These are phyloP conservation scores for Phaethornis superciliosus DNA, from an alignment of 2,113 vertebrate species.

Conservation along the genomic window DNA sequence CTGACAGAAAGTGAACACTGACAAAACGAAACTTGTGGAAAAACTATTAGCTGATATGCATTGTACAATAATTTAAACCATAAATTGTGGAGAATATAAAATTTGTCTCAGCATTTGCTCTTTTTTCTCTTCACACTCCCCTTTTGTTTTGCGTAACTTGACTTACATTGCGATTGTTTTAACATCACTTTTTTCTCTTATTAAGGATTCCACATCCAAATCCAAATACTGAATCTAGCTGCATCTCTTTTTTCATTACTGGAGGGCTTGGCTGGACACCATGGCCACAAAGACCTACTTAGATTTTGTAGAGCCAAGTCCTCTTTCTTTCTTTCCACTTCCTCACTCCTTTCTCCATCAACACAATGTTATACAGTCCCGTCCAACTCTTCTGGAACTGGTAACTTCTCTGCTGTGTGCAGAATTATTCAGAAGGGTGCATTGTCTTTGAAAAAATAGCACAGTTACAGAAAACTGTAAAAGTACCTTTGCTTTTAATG, in stretches of 20 bases:
- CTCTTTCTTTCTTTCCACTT: background rate
- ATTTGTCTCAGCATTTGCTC: background rate
- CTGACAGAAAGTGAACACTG: slow-evolving; percentile 12
- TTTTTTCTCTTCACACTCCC: background rate
- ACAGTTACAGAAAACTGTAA: background rate
- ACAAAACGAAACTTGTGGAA: background rate
- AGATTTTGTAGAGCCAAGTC: background rate
- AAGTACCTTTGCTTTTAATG: background rate
- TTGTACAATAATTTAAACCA: background rate
- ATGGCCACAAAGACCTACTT: background rate
- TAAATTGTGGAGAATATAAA: background rate
- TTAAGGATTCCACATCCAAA: background rate
- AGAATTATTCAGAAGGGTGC: background rate
- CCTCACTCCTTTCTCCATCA: background rate
- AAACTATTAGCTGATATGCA: background rate
- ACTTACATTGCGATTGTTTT: background rate
- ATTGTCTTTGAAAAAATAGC: background rate
- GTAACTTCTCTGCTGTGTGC: background rate
- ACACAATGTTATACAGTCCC: background rate
- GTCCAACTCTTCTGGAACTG: background rate
- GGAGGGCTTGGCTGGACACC: background rate
- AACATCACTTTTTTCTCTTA: background rate
- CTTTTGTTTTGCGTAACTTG: background rate
- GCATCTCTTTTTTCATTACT: background rate
- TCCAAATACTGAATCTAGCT: background rate